phyloP scores from a whole-genome alignment of 2,797 vertebrate genomes.

The Austrolebias charrua region DNA sequence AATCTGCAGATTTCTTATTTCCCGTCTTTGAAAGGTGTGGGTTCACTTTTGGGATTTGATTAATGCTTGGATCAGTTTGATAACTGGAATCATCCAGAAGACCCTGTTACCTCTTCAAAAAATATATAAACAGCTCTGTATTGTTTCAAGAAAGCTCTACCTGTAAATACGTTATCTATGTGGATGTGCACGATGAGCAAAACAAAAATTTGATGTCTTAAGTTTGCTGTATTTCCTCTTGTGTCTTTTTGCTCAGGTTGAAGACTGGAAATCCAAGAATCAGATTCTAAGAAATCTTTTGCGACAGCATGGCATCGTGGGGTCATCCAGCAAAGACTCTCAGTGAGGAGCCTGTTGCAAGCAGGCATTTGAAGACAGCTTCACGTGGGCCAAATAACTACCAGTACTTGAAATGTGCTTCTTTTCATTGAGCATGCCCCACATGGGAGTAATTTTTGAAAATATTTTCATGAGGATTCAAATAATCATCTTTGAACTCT shows the following conservation, averaged over 20 bases:
- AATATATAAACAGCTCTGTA: too few species aligned
- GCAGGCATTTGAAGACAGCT: conserved; percentile 17
- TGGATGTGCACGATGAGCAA: too few species aligned
- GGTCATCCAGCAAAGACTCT: conserved; percentile 75
- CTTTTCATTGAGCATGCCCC: conserved; percentile 56
- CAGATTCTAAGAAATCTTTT: conserved; percentile 81
- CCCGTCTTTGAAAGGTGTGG: too few species aligned
- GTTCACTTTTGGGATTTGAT: too few species aligned
- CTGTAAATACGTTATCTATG: too few species aligned
- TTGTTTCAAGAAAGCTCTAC: too few species aligned
- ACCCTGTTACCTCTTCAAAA: too few species aligned
- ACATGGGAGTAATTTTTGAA: conserved; percentile 13
- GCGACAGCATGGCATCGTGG: conserved; percentile 78
- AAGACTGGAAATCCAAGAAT: conserved; percentile 84
- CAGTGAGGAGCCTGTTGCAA: conserved; percentile 63
- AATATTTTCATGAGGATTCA: conserved; percentile 43
- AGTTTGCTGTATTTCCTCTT: too few species aligned
- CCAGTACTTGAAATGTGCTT: conserved; percentile 55
- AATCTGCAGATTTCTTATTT: too few species aligned
- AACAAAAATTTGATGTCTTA: too few species aligned
- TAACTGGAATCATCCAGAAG: too few species aligned
- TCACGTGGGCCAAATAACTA: conserved; percentile 56
- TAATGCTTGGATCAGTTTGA: too few species aligned
- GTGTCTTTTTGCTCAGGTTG: conserved; percentile 66
- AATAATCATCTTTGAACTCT: conserved; percentile 32